phyloP scores from a whole-genome alignment of 2,888 invertebrate species.

The Erpobdella octoculata region DNA sequence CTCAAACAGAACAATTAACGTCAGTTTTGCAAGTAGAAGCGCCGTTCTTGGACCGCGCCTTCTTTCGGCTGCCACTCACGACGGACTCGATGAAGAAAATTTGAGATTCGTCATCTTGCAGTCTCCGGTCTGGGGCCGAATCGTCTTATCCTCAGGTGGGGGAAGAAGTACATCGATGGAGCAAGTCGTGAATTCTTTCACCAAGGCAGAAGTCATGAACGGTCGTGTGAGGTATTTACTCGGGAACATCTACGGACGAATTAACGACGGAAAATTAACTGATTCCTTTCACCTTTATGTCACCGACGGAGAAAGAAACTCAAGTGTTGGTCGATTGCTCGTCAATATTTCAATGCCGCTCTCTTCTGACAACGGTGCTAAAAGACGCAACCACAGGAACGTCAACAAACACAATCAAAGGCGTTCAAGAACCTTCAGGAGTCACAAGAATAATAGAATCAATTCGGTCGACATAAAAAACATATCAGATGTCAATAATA shows the following conservation, averaged over 20 bases:
- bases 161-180: background rate
- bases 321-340: background rate
- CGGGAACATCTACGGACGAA: slow-evolving; percentile 2
- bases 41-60: background rate
- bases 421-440: background rate
- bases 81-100: background rate
- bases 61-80: background rate
- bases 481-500: background rate
- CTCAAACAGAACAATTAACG: background rate
- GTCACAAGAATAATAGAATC: background rate
- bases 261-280: background rate
- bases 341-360: slow-evolving; percentile 16
- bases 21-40: background rate
- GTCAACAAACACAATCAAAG: background rate
- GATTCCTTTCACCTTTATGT: slow-evolving; percentile 19
- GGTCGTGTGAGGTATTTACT: background rate
- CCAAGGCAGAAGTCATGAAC: slow-evolving; percentile 12
- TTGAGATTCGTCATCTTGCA: slow-evolving; percentile 1
- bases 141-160: background rate
- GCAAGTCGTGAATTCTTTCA: slow-evolving; percentile 9
- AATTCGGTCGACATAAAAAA: background rate
- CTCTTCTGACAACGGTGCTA: background rate
- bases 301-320: background rate
- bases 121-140: slow-evolving; percentile 22
- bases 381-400: slow-evolving; percentile 12